Evolutionary conservation across 2,113 vertebrate species (phyloP), one percentile per base, ranked within the genome.

Genomic region (Choloepus hoffmanni): DNA sequence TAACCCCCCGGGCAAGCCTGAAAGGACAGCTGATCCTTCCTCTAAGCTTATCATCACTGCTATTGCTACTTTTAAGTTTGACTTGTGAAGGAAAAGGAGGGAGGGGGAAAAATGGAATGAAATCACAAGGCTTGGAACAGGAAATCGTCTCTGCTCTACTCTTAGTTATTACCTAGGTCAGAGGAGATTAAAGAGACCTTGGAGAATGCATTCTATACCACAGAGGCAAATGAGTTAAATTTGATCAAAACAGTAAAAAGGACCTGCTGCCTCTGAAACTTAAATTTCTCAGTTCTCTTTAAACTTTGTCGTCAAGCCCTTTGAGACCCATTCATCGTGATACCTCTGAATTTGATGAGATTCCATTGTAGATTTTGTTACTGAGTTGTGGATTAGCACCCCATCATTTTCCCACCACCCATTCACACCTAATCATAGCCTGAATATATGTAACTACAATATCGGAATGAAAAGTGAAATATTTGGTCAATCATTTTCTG

Each of bases 51-150:
- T 63, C 97, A 33, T 72, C 83, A 4, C 85, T 70, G 97, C 83
- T 85, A 76, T 77, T 74, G 81, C 96, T 87, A 89, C 98, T 98
- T 98, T 98, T 95, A 98, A 97, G 98, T 98, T 86, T 30, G 94
- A 92, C 97, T 98, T 97, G 97, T 97, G 95, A 98, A 96, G 94
- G 76, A 94, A 97, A 97, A 90, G 62, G 40, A 95, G 81, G 87
- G 85, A 96, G 33, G 79, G 91, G 88, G 97, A 98, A 91, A 96
- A 95, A 95, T 94, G 96, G 97, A 96, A 98, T 45, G 93, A 97
- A 96, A 98, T 98, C 97, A 97, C 18, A 97, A 92, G 96, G 94
- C 36, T 21, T 48, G 74, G 86, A 97, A 96, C 48, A 79, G 58
- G 92, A 55, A 0, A 77, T 76, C 95, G 92, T 55, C 95, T 96